Conservation (phyloP, 2,797 vertebrate genomes). For the Lepidocolaptes lacrymiger region DNA sequence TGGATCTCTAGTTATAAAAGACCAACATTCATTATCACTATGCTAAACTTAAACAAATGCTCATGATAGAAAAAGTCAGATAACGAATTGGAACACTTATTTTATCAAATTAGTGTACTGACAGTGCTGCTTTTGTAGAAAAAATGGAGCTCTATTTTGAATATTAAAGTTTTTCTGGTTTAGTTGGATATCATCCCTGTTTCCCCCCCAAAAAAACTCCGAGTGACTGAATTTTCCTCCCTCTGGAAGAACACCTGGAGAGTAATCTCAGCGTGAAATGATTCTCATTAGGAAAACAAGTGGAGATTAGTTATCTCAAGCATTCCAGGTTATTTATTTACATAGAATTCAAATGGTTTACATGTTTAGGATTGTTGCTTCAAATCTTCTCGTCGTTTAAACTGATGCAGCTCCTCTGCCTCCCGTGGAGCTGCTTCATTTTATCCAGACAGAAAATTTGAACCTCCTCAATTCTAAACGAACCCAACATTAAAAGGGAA, state of each 20-base stretch:
- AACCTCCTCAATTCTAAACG: background rate
- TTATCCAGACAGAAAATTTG: conserved; percentile 5
- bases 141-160: background rate
- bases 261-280: background rate
- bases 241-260: background rate
- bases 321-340: background rate
- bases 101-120: background rate
- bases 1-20: background rate
- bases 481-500: background rate
- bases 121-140: background rate
- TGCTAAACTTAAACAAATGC: background rate
- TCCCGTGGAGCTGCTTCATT: background rate
- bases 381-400: background rate
- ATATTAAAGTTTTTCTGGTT: background rate
- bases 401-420: background rate
- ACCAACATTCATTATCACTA: background rate
- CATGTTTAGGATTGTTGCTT: background rate
- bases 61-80: background rate
- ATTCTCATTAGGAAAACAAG: background rate
- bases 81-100: background rate
- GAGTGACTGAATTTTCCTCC: background rate
- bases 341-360: background rate
- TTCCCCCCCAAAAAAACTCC: background rate
- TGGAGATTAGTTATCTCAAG: background rate
- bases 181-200: background rate